These are phyloP conservation scores for Cerastis leucographa DNA, from an alignment of 2,888 invertebrate species.

Conservation along the genomic window DNA sequence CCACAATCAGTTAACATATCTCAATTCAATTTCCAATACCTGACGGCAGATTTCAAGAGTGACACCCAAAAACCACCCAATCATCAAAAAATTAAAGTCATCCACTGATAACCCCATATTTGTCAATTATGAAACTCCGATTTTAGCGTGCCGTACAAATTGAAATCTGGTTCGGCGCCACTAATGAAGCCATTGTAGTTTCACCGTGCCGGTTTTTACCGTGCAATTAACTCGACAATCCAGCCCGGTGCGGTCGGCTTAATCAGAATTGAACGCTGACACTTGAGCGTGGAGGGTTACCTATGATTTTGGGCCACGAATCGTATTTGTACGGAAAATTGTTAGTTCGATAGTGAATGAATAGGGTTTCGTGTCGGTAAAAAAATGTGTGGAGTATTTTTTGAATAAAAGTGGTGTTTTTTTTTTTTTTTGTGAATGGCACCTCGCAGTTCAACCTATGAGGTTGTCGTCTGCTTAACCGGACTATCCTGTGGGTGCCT, in stretches of 20 bases:
- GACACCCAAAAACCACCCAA: constrained; percentile 6
- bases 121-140: constrained; percentile 76
- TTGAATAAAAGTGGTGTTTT: neutral
- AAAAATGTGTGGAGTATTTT: neutral
- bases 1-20: neutral
- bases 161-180: constrained; percentile 75
- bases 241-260: constrained; percentile 77
- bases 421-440: too few relatives aligned
- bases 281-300: constrained; percentile 66
- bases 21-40: constrained; percentile 1
- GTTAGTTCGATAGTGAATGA: constrained; percentile 46
- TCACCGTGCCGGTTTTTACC: constrained; percentile 76
- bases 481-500: too few relatives aligned
- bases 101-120: constrained; percentile 65
- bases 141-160: constrained; percentile 72
- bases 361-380: neutral
- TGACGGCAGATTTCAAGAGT: neutral
- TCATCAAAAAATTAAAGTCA: constrained; percentile 40
- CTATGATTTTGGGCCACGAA: constrained; percentile 61
- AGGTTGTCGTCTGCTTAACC: too few relatives aligned
- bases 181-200: constrained; percentile 82
- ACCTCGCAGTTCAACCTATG: too few relatives aligned
- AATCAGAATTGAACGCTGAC: constrained; percentile 73
- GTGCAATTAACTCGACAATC: constrained; percentile 81
- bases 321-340: constrained; percentile 55